A percentile compares a stretch with the other conserved stretches of the same genome.
These are phyloP conservation scores for Lindbergichthys nudifrons DNA, from an alignment of 2,797 vertebrate genomes.

Conservation along the genomic window DNA sequence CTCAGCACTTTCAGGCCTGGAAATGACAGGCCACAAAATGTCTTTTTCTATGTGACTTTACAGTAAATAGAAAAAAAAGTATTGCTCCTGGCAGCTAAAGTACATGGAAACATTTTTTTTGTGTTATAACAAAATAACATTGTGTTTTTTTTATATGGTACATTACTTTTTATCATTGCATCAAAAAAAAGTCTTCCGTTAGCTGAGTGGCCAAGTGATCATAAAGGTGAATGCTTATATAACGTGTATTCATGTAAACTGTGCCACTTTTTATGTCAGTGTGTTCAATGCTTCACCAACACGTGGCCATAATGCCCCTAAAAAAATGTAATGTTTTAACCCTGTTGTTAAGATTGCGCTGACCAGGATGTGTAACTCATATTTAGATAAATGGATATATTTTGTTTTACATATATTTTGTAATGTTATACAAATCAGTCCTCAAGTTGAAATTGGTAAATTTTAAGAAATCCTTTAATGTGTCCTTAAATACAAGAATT, in stretches of 20 bases:
- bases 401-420: slow-evolving; percentile 27
- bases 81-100: slow-evolving; percentile 84
- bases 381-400: not conserved
- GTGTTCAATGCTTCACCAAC: slow-evolving; percentile 51
- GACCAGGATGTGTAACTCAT: slow-evolving; percentile 8
- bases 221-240: slow-evolving; percentile 59
- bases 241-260: slow-evolving; percentile 63
- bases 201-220: slow-evolving; percentile 52
- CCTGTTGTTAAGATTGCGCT: not conserved
- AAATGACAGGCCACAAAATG: slow-evolving; percentile 74
- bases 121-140: slow-evolving; percentile 69
- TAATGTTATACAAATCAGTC: slow-evolving; percentile 36
- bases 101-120: slow-evolving; percentile 67
- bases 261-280: slow-evolving; percentile 57
- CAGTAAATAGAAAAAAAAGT: slow-evolving; percentile 53
- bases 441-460: slow-evolving; percentile 21
- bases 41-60: slow-evolving; percentile 76
- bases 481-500: slow-evolving; percentile 2
- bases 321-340: slow-evolving; percentile 7
- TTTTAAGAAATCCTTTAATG: slow-evolving; percentile 9
- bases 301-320: slow-evolving; percentile 36
- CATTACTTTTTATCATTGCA: slow-evolving; percentile 59
- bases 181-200: slow-evolving; percentile 67
- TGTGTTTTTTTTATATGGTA: slow-evolving; percentile 56
- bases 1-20: slow-evolving; percentile 94